These are phyloP conservation scores for Drosophila yakuba DNA, from an alignment of 1,140 invertebrate species.

Conservation along the genomic window DNA sequence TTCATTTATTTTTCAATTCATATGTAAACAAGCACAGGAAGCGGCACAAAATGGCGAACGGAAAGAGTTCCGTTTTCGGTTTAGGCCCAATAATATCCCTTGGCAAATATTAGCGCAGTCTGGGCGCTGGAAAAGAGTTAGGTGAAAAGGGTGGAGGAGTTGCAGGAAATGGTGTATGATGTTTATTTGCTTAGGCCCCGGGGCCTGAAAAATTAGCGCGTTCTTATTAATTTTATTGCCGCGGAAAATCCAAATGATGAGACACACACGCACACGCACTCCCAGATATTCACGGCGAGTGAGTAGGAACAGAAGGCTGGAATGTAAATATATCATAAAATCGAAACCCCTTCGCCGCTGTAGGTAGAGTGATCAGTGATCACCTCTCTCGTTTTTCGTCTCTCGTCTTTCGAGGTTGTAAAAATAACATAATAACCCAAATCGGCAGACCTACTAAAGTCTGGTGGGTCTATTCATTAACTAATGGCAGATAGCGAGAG, in stretches of 20 bases:
- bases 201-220: constrained; percentile 77
- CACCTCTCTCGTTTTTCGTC: background rate
- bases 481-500: constrained; percentile 33
- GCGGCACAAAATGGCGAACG: constrained; percentile 61
- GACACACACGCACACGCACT: constrained; percentile 39
- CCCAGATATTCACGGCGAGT: constrained; percentile 22
- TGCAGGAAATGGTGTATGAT: constrained; percentile 33
- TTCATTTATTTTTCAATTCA: background rate
- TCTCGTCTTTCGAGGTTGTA: constrained; percentile 29
- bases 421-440: constrained; percentile 42
- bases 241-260: constrained; percentile 77
- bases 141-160: constrained; percentile 48
- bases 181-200: constrained; percentile 69
- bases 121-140: constrained; percentile 45
- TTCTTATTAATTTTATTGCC: constrained; percentile 84
- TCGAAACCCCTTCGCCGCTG: constrained; percentile 41
- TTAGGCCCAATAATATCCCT: constrained; percentile 47
- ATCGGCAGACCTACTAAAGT: constrained; percentile 37
- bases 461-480: constrained; percentile 41
- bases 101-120: constrained; percentile 76
- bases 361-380: constrained; percentile 53
- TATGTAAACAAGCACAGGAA: constrained; percentile 27
- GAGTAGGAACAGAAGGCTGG: constrained; percentile 49
- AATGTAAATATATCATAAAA: constrained; percentile 81
- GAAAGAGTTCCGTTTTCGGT: constrained; percentile 16